Conservation (phyloP, 2,888 invertebrate genomes). For the Anorthoa munda region DNA sequence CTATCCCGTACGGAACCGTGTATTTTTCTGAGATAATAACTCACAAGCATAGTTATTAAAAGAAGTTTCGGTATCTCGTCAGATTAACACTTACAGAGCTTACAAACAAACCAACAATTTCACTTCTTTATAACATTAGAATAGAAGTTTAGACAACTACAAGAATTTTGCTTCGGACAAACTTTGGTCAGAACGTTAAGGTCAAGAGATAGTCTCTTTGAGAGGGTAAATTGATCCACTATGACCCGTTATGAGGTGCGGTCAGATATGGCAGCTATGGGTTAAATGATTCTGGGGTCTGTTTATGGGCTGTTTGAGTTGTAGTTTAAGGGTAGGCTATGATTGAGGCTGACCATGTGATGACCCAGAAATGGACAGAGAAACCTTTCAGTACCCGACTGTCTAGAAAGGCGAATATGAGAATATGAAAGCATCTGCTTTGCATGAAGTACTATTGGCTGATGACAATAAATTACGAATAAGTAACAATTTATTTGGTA, state of each 20-base stretch:
- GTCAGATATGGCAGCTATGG: constrained; percentile 42
- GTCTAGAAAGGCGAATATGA: not conserved
- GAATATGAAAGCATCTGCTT: too few species aligned
- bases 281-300: constrained; percentile 48
- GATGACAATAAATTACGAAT: too few species aligned
- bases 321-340: constrained; percentile 15
- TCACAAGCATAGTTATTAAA: too few species aligned
- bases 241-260: constrained; percentile 32
- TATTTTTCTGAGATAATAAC: too few species aligned
- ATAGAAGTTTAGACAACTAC: not conserved
- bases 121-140: not conserved
- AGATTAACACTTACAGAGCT: not conserved
- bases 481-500: too few species aligned
- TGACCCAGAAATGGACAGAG: not conserved
- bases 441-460: too few species aligned
- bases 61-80: too few species aligned
- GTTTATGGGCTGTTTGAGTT: constrained; percentile 36
- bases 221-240: constrained; percentile 43
- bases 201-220: constrained; percentile 36
- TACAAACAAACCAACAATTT: not conserved
- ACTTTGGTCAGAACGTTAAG: constrained; percentile 31
- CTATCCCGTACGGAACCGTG: too few species aligned
- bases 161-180: constrained; percentile 31
- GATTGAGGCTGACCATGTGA: constrained; percentile 18
- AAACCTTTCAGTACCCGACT: not conserved